Base-by-base conservation (phyloP, 2,797 vertebrate genomes). In the Helarctos malayanus region DNA sequence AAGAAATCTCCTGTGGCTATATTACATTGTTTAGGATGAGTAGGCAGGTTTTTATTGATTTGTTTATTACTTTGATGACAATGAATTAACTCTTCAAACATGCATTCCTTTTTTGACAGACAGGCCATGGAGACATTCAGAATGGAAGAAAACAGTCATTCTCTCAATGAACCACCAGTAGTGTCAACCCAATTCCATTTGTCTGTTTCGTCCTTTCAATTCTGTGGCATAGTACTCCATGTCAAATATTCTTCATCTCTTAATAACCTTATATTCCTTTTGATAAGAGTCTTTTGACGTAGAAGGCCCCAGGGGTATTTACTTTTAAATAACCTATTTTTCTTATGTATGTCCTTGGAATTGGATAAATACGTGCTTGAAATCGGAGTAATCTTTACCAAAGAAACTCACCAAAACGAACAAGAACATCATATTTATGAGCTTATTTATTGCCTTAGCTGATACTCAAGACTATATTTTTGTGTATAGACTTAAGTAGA, bases 31-130 rank as follows among this genome's bases (percentile, higher is more conserved):
- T 76, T 7, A 54, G 84, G 69, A 75, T 63, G 49, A 52, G 25
- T 45, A 49, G 41, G 47, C n/a, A 86, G 59, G 7, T 69, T 80
- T 94, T 76, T 61, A 38, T 69, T 89, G 49, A 16, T 91, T 59
- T 83, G 5, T 35, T 54, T 96, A 94, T 88, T 29, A 79, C 41
- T 92, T 82, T 59, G 52, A 91, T 19, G 13, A 47, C 73, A 79
- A 83, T 75, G 5, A 85, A 85, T 81, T 91, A 41, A 82, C 23
- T 90, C 27, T 89, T 85, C 15, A 88, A 56, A 54, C 1, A 78
- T n/a, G 57, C 47, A 76, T n/a, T 41, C 32, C 12, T 76, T 81
- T 65, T 94, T 61, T 80, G 52, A 57, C 25, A 81, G 32, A 78
- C 10, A 76, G 32, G 9, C 47, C 38, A 35, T 12, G 11, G 90